Base-by-base conservation (phyloP, 2,113 vertebrate genomes). In the Poeciliopsis turrubarensis region DNA sequence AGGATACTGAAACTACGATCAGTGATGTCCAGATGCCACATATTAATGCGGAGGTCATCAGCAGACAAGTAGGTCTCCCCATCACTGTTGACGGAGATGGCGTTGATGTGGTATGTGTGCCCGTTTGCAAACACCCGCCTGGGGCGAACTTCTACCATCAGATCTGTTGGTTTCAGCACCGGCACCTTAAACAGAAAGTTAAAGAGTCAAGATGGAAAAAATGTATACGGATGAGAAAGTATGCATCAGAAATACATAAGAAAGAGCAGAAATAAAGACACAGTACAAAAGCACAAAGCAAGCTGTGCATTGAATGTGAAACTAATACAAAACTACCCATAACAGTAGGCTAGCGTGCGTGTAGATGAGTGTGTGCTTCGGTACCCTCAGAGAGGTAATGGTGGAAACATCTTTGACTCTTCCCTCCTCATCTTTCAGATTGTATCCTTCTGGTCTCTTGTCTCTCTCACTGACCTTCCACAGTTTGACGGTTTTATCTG, bases 1-100 rank as follows among this genome's bases (percentile, higher is more conserved):
- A 97, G 96, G 97, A 98, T 97, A 98, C 96, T 97, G 84, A 98
- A 98, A 89, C 97, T 98, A 91, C 97, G 96, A 78, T 98, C 96
- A 63, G 97, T 98, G 95, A 98, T 97, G 91, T 96, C 97, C 92
- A 98, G 93, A 84, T 98, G 95, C 97, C 97, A 98, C 84, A 98
- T 95, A 83, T 98, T 98, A 92, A 98, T 96, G 87, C 97, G 94
- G 54, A 98, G 95, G 92, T 98, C 97, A 83, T 98, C 97, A 17
- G 97, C 97, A 65, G 97, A 98, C 87, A 98, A 93, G 93, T 98
- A 96, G 0, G 95, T 97, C 94, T 95, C 94, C n/a, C 94, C 96
- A 84, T 98, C 97, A 17, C 97, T 98, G 93, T 98, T 98, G 73
- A 98, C 96, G 3, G 97, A 98, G 92, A 98, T 97, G 78, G 97